Evolutionary conservation across 2,888 invertebrate species (phyloP), one percentile per base, ranked within the genome.

Genomic region (Ophion ventricosus): DNA sequence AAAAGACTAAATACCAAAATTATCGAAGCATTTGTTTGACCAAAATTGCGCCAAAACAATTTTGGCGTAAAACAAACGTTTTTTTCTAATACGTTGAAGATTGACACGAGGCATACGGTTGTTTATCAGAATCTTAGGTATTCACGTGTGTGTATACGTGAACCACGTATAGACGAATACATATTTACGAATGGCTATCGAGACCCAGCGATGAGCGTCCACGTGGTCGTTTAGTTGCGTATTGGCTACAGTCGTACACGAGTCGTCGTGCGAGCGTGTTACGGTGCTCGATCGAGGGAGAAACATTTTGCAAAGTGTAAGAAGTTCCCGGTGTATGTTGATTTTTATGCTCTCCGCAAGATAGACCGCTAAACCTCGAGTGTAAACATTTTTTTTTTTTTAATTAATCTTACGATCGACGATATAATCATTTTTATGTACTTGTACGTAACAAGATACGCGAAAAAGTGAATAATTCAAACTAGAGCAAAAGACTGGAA

Each of bases 171-270:
- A 54, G 78, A 85, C 87, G 87, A 88, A 87, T 87, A 87, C 87
- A 85, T 87, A 87, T 86, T 87, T 87, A 88, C 85, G 85, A 87
- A 82, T 82, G 73, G 76, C 81, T 83, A 86, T 88, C 85, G 86
- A 83, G 79, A 85, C 83, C 87, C 84, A 84, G 88, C 83, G 85
- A 43, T 70, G 85, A 87, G 88, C 87, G 87, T 89, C 91, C 91
- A 91, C 91, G 91, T 91, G 91, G 87, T 91, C 85, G 87, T 86
- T 43, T 86, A 86, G 86, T 88, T 79, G 88, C 83, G 88, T 88
- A 87, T 87, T 86, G 88, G 88, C 86, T 90, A 89, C 91, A 91
- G 91, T 91, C 90, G 88, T 86, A 80, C 82, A 87, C 88, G 87
- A 87, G 82, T 87, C 88, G 90, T 88, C 88, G 89, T 87, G 82